These are phyloP conservation scores for Mellilla xanthometata DNA, from an alignment of 2,888 invertebrate genomes.

Conservation along the genomic window DNA sequence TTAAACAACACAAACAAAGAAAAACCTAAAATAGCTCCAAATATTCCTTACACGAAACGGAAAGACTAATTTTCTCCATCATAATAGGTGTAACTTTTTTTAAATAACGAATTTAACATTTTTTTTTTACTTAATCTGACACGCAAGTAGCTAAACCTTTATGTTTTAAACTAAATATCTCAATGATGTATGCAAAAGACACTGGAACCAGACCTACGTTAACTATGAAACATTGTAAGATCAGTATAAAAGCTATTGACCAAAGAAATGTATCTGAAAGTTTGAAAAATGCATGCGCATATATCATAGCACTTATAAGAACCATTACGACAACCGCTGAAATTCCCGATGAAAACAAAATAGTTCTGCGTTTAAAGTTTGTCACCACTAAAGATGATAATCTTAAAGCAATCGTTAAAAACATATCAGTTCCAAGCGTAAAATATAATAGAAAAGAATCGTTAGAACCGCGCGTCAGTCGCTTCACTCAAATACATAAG, in stretches of 20 bases:
- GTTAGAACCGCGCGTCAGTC: no score
- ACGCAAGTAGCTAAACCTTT: constrained; percentile 41
- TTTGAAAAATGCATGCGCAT: constrained; percentile 30
- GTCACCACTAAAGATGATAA: no score
- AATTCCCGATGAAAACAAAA: no score
- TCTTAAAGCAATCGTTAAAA: no score
- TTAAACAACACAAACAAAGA: constrained; percentile 39
- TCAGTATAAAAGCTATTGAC: no score
- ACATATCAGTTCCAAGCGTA: constrained; percentile 40
- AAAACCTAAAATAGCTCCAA: constrained; percentile 33
- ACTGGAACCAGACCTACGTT: constrained; percentile 41
- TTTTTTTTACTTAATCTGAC: constrained; percentile 41
- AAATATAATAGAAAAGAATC: no score
- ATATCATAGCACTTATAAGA: constrained; percentile 35
- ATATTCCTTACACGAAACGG: constrained; percentile 42
- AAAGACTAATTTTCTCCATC: constrained; percentile 38
- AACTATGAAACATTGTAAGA: constrained; percentile 38
- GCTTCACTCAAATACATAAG: no score
- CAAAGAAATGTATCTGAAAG: constrained; percentile 5
- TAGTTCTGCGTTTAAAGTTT: no score
- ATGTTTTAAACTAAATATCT: constrained; percentile 49
- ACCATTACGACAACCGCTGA: no score
- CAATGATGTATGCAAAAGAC: constrained; percentile 39
- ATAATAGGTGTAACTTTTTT: constrained; percentile 46
- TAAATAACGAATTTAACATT: constrained; percentile 36